Base-by-base conservation (phyloP, 2,797 vertebrate species). In the Gephyroberyx darwinii region DNA sequence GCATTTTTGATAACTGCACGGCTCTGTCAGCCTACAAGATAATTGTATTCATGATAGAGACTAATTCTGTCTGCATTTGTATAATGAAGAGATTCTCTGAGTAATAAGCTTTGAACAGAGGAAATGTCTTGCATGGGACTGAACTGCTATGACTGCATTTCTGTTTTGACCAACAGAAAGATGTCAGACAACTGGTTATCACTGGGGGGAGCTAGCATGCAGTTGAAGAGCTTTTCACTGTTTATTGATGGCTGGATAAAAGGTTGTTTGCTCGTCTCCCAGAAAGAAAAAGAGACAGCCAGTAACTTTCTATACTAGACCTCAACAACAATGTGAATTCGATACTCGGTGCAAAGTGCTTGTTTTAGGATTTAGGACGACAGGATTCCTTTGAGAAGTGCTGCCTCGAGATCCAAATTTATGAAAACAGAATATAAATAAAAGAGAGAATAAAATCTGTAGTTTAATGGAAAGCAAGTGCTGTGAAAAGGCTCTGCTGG, bases 151-250 rank as follows among this genome's bases (percentile, higher is more conserved):
- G 1, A 4, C 10, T 53, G 20, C 20, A 47, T 13, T 33, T 1
- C 22, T 30, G 10, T 43, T 81, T 39, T 57, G 10, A 41, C 14
- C 30, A 37, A 13, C 17, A 64, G 50, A 26, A 67, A 75, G 71
- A 64, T 87, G 90, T 74, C 35, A 78, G 64, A 69, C 87, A 78
- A 26, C 54, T 17, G 71, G 65, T 81, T 85, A 86, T 88, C 92
- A 92, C 91, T 88, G 83, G 91, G 86, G 90, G 91, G 91, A 83
- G 88, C 89, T 82, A 91, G 85, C 69, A 87, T 39, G 65, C 90
- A 90, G 83, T 72, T 69, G 37, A 84, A 89, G 48, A 74, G 48
- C 5, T 69, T 41, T 51, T 35, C 30, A 48, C 33, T 30, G 14
- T 80, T 79, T 60, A 75, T 61, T 84, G 71, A 65, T 48, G 45